phyloP scores from a whole-genome alignment of 2,888 invertebrate genomes.

The Nebria brevicollis region DNA sequence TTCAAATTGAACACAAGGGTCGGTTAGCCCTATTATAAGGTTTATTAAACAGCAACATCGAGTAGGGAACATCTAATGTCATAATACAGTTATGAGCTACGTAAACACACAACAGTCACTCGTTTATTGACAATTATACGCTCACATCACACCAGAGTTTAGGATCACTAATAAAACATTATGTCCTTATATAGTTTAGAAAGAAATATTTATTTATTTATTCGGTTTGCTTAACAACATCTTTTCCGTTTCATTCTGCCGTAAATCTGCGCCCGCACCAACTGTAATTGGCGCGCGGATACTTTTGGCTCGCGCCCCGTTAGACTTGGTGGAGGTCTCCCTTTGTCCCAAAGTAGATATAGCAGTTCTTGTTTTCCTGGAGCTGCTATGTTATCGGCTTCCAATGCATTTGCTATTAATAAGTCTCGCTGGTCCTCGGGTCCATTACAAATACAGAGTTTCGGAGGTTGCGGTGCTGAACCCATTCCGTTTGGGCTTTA shows the following conservation, averaged over 20 bases:
- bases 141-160: constrained; percentile 4
- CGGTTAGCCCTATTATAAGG: constrained; percentile 55
- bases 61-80: constrained; percentile 57
- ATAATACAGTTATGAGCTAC: constrained; percentile 57
- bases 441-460: background rate
- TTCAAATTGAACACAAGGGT: background rate
- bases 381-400: background rate
- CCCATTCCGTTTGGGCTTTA: background rate
- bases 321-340: constrained; percentile 22
- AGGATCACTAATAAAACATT: background rate
- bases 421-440: constrained; percentile 8
- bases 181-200: background rate
- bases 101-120: constrained; percentile 45
- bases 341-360: constrained; percentile 18
- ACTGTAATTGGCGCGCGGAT: constrained; percentile 24
- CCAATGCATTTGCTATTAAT: constrained; percentile 18
- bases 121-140: constrained; percentile 33
- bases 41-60: constrained; percentile 56
- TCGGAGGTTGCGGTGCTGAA: background rate
- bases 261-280: constrained; percentile 28
- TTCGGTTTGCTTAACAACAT: background rate
- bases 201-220: constrained; percentile 7
- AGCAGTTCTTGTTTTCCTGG: constrained; percentile 14
- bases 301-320: constrained; percentile 13
- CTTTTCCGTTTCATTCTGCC: constrained; percentile 13